These are phyloP conservation scores for Anser cygnoides DNA, from an alignment of 2,113 vertebrate species.

Conservation along the genomic window DNA sequence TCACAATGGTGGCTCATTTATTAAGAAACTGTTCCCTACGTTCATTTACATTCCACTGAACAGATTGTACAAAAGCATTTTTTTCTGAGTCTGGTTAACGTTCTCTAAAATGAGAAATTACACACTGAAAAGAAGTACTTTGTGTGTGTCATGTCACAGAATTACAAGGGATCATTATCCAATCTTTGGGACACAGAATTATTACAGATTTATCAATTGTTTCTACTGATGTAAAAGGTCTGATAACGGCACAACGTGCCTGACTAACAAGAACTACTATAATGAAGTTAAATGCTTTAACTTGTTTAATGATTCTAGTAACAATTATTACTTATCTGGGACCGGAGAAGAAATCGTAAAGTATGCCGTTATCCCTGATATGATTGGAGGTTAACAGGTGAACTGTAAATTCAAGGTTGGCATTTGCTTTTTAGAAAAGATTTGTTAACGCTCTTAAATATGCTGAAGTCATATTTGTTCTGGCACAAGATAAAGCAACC, in stretches of 20 bases:
- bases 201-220: conserved; percentile 71
- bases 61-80: not conserved
- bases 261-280: conserved; percentile 47
- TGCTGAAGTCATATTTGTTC: not conserved
- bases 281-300: conserved; percentile 70
- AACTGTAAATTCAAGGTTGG: conserved; percentile 61
- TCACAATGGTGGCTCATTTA: conserved; percentile 57
- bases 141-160: conserved; percentile 59
- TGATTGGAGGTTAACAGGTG: conserved; percentile 53
- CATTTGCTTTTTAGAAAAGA: conserved; percentile 51
- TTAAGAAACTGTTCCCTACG: conserved; percentile 39
- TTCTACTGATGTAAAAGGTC: conserved; percentile 63
- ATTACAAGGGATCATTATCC: conserved; percentile 68
- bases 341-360: conserved; percentile 48
- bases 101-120: conserved; percentile 69
- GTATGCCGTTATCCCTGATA: conserved; percentile 47
- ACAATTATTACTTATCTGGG: conserved; percentile 59
- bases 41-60: conserved; percentile 58
- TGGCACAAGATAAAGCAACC: conserved; percentile 30
- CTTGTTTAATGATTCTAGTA: conserved; percentile 67
- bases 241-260: conserved; percentile 39
- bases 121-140: conserved; percentile 58
- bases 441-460: conserved; percentile 22
- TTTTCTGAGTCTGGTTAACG: conserved; percentile 27
- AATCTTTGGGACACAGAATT: conserved; percentile 64